These are phyloP conservation scores for Axinella damicornis DNA, from an alignment of 37 sponge, comb jelly and placozoan species.

Conservation along the genomic window DNA sequence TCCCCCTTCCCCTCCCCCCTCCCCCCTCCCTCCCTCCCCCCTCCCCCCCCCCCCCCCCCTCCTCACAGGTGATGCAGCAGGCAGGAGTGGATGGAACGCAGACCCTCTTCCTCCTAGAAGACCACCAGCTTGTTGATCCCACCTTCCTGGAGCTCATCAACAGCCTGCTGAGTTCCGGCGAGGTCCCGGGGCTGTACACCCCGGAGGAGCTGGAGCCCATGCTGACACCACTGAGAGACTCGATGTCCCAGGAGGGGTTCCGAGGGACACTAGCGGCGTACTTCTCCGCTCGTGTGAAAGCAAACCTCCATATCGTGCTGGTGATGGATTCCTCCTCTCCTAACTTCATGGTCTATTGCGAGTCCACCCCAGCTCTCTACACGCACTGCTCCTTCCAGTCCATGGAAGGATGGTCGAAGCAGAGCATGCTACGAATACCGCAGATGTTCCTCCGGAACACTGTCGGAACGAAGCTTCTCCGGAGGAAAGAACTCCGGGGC, in stretches of 20 bases:
- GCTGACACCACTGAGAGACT: constrained; percentile 81
- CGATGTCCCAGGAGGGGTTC: constrained; percentile 81
- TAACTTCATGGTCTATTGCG: constrained; percentile 72
- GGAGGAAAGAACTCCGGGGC: background rate
- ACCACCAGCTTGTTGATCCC: constrained; percentile 89
- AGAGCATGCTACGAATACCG: constrained; percentile 85
- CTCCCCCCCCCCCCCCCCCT: no score
- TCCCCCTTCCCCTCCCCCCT: no score
- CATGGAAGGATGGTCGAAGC: constrained; percentile 87
- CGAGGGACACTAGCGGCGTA: constrained; percentile 75
- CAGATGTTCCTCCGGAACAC: constrained; percentile 44
- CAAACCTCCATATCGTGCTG: constrained; percentile 89
- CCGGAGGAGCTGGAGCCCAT: constrained; percentile 92
- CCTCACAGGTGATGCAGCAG: constrained; percentile 85
- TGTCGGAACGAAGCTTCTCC: constrained; percentile 11
- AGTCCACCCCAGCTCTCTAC: constrained; percentile 96
- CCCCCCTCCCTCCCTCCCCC: no score
- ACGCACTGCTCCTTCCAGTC: constrained; percentile 87
- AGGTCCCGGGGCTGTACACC: constrained; percentile 91
- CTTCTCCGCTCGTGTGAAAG: constrained; percentile 73
- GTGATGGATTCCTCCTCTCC: constrained; percentile 87
- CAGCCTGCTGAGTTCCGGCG: constrained; percentile 93
- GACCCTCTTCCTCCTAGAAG: constrained; percentile 88
- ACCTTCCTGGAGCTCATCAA: constrained; percentile 91
- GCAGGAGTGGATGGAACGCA: constrained; percentile 89